Percentiles rank a stretch among this genome's conserved stretches.
These are phyloP conservation scores for Pantelozetes paolii DNA, from an alignment of 2,888 invertebrate species.

Conservation along the genomic window DNA sequence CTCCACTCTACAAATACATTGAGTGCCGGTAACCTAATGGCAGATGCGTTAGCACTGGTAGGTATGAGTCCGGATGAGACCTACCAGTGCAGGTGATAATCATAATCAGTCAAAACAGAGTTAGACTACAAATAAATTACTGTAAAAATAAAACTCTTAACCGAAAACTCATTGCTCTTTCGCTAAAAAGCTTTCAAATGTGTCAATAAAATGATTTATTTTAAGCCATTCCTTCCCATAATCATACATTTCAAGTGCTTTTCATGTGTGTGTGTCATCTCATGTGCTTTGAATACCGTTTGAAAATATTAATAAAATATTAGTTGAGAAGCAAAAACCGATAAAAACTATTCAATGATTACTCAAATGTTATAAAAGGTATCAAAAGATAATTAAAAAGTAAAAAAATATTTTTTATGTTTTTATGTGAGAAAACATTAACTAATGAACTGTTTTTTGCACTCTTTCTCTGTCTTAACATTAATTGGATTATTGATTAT, in stretches of 20 bases:
- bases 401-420: too few relatives aligned
- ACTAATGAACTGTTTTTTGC: too few relatives aligned
- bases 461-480: too few relatives aligned
- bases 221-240: neutral
- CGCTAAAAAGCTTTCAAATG: neutral
- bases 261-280: neutral
- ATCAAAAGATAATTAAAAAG: too few relatives aligned
- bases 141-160: neutral
- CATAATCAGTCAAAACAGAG: neutral
- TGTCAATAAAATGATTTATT: neutral
- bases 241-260: too few relatives aligned
- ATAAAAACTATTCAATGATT: too few relatives aligned
- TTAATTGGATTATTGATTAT: too few relatives aligned
- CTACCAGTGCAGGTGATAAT: conserved; percentile 11
- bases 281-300: neutral
- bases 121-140: neutral
- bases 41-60: conserved; percentile 6
- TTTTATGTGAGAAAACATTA: too few relatives aligned
- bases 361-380: too few relatives aligned
- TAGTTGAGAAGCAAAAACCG: too few relatives aligned
- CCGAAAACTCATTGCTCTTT: neutral
- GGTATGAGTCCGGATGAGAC: neutral
- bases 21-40: neutral
- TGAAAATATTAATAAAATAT: neutral
- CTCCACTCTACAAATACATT: neutral